Conservation (phyloP, 2,113 vertebrate species). For the Cynocephalus volans region DNA sequence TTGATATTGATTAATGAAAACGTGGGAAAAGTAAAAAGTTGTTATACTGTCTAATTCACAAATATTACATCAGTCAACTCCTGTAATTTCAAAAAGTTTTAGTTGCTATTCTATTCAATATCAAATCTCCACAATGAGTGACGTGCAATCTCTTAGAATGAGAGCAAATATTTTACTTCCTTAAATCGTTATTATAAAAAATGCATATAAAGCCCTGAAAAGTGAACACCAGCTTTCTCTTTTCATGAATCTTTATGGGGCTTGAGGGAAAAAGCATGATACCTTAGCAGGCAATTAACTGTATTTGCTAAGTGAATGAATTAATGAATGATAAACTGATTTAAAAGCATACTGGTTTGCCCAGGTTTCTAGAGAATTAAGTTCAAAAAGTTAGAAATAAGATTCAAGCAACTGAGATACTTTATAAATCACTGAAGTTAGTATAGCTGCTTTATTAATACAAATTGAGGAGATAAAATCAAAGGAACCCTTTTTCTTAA, state of each 20-base stretch:
- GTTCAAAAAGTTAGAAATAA: not conserved
- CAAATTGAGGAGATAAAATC: not conserved
- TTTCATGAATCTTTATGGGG: not conserved
- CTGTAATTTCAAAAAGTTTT: conserved; percentile 24
- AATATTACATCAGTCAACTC: not conserved
- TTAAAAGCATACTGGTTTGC: not conserved
- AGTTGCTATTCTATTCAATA: not conserved
- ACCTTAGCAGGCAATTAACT: not conserved
- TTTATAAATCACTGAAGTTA: not conserved
- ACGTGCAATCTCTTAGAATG: not conserved
- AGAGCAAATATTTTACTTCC: not conserved
- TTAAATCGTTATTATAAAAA: not conserved
- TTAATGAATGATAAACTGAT: not conserved
- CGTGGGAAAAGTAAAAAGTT: not conserved
- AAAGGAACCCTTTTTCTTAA: not conserved
- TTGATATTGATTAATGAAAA: not conserved
- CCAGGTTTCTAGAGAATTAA: not conserved
- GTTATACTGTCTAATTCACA: not conserved
- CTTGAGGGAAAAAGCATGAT: not conserved
- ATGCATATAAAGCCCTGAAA: not conserved
- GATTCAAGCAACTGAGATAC: not conserved
- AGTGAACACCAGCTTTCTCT: not conserved
- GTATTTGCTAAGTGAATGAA: not conserved
- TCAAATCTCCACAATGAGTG: not conserved
- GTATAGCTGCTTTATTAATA: not conserved